phyloP scores from a whole-genome alignment of 2,888 invertebrate species.

The Polydrusus tereticollis region DNA sequence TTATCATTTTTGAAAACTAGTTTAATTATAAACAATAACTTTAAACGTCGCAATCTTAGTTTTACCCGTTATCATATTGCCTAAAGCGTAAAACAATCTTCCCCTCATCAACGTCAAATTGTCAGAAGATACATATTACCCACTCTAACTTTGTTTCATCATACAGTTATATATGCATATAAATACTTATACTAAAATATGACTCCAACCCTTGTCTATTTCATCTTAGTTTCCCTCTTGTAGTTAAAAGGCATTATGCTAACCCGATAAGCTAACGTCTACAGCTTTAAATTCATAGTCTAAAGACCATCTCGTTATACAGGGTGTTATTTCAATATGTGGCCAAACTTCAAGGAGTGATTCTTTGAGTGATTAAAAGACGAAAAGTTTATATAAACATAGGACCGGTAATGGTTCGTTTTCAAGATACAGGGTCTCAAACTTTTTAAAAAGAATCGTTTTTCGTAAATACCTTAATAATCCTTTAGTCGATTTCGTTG shows the following conservation, averaged over 20 bases:
- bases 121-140: conserved; percentile 6
- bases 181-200: conserved; percentile 12
- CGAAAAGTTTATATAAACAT: too few relatives aligned
- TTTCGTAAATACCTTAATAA: too few relatives aligned
- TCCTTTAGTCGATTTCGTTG: too few relatives aligned
- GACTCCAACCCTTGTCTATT: conserved; percentile 3
- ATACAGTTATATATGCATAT: conserved; percentile 10
- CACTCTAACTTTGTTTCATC: conserved; percentile 16
- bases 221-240: neutral
- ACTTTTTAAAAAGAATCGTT: too few relatives aligned
- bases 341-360: too few relatives aligned
- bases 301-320: too few relatives aligned
- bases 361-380: too few relatives aligned
- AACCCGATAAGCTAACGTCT: conserved; percentile 3
- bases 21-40: neutral
- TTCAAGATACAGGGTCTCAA: too few relatives aligned
- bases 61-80: conserved; percentile 3
- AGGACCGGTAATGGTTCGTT: too few relatives aligned
- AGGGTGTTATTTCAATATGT: neutral
- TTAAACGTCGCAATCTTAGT: neutral
- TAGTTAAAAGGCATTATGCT: conserved; percentile 4
- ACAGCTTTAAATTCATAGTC: neutral
- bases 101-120: conserved; percentile 25
- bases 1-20: neutral
- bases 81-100: conserved; percentile 16